Evolutionary conservation across 1,140 invertebrate genomes (phyloP).

Genomic region (Caenorhabditis remanei): DNA sequence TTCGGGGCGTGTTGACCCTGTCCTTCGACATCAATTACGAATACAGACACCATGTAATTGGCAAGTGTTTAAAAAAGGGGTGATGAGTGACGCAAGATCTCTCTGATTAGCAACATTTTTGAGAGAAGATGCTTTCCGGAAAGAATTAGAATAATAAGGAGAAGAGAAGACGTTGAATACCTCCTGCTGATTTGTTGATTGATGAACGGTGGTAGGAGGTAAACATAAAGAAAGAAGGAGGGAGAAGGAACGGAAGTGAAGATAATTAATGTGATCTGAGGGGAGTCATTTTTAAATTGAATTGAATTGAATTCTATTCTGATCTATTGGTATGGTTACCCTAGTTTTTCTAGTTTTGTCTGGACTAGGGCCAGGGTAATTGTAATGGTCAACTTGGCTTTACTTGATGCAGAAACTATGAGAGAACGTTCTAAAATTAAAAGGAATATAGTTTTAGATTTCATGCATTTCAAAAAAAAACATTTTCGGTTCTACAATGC

Average conservation of each 20-base stretch:
- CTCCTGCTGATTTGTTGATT: slow-evolving; percentile 8
- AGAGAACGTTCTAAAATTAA: no score
- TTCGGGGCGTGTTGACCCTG: not conserved
- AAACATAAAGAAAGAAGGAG: not conserved
- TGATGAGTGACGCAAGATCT: not conserved
- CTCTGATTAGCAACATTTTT: slow-evolving; percentile 4
- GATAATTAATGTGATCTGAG: no score
- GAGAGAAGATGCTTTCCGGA: not conserved
- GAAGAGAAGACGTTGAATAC: not conserved
- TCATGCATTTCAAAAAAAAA: no score
- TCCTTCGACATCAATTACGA: not conserved
- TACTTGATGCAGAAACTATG: no score
- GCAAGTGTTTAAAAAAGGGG: not conserved
- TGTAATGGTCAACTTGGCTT: no score
- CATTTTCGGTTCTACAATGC: no score
- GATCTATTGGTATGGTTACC: no score
- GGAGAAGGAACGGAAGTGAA: not conserved
- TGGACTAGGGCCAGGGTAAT: no score
- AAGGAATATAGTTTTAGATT: no score
- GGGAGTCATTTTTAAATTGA: no score
- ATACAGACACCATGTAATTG: not conserved
- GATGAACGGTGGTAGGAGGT: not conserved
- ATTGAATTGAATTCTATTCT: no score
- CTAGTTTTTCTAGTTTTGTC: no score
- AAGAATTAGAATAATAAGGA: not conserved